Conservation (phyloP, 2,888 invertebrate species). For the Lepeophtheirus nordmannii region DNA sequence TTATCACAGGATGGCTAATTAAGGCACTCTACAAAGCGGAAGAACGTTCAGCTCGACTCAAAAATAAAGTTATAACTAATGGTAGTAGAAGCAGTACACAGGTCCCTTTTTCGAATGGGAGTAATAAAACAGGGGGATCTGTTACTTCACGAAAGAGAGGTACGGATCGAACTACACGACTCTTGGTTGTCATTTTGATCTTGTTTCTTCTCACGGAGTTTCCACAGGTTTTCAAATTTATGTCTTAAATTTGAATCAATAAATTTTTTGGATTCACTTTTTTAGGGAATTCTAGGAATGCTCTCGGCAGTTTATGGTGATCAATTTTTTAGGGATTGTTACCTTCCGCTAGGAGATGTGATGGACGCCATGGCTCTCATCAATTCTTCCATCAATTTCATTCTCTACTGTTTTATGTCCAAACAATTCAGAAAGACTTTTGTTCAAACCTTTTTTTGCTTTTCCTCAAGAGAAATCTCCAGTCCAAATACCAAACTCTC, state of each 20-base stretch:
- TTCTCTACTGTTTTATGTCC: conserved; percentile 84
- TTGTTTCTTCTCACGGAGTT: conserved; percentile 28
- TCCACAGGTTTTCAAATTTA: conserved; percentile 25
- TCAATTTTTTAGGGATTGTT: conserved; percentile 62
- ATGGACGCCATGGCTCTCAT: conserved; percentile 77
- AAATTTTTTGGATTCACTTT: not conserved
- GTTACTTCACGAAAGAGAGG: conserved; percentile 9
- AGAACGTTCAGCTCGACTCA: conserved; percentile 27
- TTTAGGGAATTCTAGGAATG: conserved; percentile 49
- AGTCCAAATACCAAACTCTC: no score
- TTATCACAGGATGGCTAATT: conserved; percentile 32
- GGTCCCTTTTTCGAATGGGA: not conserved
- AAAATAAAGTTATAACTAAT: not conserved
- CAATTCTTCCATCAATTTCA: conserved; percentile 83
- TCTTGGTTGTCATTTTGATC: conserved; percentile 28
- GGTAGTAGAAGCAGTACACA: not conserved
- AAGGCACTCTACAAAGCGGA: conserved; percentile 27
- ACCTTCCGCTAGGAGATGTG: conserved; percentile 52
- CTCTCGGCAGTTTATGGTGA: conserved; percentile 59
- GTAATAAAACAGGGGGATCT: not conserved
- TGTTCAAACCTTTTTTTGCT: conserved; percentile 20
- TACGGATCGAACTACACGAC: conserved; percentile 27
- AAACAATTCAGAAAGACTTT: conserved; percentile 60
- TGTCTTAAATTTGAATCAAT: no score
- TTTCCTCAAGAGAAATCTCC: no score